Evolutionary conservation across 2,797 vertebrate genomes (phyloP).

Genomic region (Rhinogobio ventralis): DNA sequence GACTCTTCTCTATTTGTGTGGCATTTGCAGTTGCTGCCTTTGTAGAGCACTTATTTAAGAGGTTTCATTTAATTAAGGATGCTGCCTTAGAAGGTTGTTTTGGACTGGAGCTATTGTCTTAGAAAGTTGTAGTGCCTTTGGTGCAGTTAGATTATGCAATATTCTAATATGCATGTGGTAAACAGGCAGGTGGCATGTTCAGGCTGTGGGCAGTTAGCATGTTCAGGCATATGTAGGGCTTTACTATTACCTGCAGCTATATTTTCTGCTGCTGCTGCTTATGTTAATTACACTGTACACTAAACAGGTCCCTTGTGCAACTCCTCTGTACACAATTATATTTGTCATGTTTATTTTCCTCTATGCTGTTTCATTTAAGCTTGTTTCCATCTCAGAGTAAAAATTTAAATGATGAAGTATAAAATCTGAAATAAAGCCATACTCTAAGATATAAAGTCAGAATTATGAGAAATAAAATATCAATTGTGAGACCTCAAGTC

Average conservation of each 20-base stretch:
- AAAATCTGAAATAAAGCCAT: background rate
- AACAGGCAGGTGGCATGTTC: constrained; percentile 1
- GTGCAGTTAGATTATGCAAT: background rate
- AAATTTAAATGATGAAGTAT: background rate
- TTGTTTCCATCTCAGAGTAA: background rate
- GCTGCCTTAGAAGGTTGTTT: background rate
- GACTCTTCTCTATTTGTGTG: background rate
- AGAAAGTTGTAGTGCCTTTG: background rate
- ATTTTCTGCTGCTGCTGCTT: background rate
- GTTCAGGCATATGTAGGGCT: constrained; percentile 3
- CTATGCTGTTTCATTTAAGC: background rate
- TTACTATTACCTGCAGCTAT: background rate
- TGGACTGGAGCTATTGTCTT: background rate
- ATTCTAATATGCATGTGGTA: background rate
- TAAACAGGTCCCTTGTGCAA: constrained; percentile 33
- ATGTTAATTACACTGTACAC: constrained; percentile 26
- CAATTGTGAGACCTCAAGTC: too few species aligned
- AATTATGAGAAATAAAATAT: background rate
- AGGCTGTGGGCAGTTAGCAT: constrained; percentile 12
- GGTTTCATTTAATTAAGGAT: background rate
- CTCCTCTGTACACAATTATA: background rate
- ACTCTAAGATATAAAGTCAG: background rate
- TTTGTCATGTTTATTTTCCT: constrained; percentile 14
- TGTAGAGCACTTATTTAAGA: background rate
- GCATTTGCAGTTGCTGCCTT: background rate